Evolutionary conservation across 2,888 invertebrate genomes (phyloP).

Genomic region (Abscondita cerata): DNA sequence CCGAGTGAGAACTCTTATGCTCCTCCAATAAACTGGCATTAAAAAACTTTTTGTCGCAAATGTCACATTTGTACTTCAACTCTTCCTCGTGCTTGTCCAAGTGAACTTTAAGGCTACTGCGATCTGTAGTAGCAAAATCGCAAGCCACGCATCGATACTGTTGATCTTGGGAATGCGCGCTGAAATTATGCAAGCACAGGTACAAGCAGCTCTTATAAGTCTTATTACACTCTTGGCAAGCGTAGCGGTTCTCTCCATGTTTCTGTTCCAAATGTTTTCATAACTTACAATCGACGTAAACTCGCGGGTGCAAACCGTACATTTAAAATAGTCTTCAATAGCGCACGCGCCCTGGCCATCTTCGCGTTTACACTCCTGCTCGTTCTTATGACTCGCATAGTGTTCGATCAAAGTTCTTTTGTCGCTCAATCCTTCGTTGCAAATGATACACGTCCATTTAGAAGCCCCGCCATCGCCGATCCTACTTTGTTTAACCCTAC

Average conservation of each 20-base stretch:
- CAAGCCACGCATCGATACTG: slow-evolving; percentile 38
- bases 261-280: slow-evolving; percentile 49
- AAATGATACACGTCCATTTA: slow-evolving; percentile 43
- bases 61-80: slow-evolving; percentile 21
- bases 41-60: slow-evolving; percentile 26
- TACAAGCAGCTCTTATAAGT: slow-evolving; percentile 44
- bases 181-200: slow-evolving; percentile 40
- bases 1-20: slow-evolving; percentile 50
- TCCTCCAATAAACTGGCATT: slow-evolving; percentile 34
- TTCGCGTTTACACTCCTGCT: slow-evolving; percentile 27
- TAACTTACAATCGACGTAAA: slow-evolving; percentile 46
- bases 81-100: slow-evolving; percentile 25
- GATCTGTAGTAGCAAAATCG: slow-evolving; percentile 23
- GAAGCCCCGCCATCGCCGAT: slow-evolving; percentile 18
- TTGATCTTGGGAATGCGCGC: slow-evolving; percentile 31
- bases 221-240: slow-evolving; percentile 42
- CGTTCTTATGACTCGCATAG: slow-evolving; percentile 40
- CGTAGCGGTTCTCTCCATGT: slow-evolving; percentile 36
- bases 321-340: slow-evolving; percentile 39
- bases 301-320: slow-evolving; percentile 45
- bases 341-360: neutral
- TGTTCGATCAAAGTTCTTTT: slow-evolving; percentile 40
- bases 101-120: slow-evolving; percentile 50
- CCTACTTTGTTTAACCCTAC: slow-evolving; percentile 12
- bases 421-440: slow-evolving; percentile 30